phyloP scores from a whole-genome alignment of 2,797 vertebrate species.

The Anabas testudineus region DNA sequence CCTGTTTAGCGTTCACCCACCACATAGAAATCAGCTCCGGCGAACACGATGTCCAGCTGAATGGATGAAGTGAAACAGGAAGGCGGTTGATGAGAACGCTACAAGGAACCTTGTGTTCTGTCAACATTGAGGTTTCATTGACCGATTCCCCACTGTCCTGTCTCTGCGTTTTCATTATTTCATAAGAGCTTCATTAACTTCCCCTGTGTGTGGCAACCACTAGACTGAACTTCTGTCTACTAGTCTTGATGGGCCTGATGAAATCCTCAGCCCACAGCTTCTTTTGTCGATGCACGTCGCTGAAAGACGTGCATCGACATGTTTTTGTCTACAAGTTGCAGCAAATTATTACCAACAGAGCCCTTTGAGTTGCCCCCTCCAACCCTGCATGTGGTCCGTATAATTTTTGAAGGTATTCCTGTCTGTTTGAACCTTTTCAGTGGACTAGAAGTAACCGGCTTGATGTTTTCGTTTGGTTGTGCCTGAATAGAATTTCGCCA shows the following conservation, averaged over 20 bases:
- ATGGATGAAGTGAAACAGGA: slow-evolving; percentile 14
- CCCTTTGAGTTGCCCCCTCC: neutral
- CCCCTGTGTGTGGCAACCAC: slow-evolving; percentile 39
- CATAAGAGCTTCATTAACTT: slow-evolving; percentile 39
- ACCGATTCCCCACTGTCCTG: neutral
- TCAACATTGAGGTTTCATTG: slow-evolving; percentile 1
- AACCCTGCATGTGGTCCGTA: neutral
- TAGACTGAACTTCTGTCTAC: neutral
- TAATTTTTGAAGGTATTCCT: neutral
- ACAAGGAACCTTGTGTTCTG: neutral
- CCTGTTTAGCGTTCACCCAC: too few species aligned
- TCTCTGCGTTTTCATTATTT: slow-evolving; percentile 8
- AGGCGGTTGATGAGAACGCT: neutral
- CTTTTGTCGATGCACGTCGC: neutral
- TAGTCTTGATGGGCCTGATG: neutral
- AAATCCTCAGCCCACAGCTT: slow-evolving; percentile 19
- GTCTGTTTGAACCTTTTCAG: neutral
- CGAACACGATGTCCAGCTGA: neutral
- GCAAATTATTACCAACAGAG: slow-evolving; percentile 10
- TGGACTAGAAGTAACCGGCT: neutral
- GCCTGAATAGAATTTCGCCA: neutral
- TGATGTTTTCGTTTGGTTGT: neutral
- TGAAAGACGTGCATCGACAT: slow-evolving; percentile 6
- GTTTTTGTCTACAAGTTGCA: slow-evolving; percentile 17
- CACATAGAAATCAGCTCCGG: neutral